phyloP scores from a whole-genome alignment of 2,113 vertebrate species.

The Eolophus roseicapilla region DNA sequence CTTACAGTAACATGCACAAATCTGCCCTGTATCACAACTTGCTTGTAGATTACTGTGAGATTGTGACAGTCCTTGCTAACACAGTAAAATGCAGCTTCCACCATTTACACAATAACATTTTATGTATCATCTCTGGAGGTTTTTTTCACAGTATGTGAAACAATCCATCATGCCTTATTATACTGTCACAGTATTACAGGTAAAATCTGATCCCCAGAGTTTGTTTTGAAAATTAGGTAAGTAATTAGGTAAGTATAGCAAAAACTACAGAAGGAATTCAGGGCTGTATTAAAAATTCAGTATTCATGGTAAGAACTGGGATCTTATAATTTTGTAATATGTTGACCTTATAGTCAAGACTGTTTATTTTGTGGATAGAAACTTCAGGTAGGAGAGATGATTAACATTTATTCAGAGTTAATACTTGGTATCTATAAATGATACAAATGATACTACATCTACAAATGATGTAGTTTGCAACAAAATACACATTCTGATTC shows the following conservation, averaged over 20 bases:
- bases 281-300: background rate
- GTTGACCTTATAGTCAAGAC: background rate
- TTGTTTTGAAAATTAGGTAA: background rate
- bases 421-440: background rate
- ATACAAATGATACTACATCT: background rate
- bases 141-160: background rate
- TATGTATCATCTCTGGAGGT: background rate
- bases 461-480: background rate
- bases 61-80: background rate
- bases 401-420: background rate
- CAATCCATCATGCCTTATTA: background rate
- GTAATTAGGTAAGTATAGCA: background rate
- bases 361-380: background rate
- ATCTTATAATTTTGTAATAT: background rate
- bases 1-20: background rate
- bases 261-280: background rate
- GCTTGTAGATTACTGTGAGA: background rate
- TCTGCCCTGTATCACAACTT: background rate
- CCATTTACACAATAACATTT: background rate
- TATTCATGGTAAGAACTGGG: background rate
- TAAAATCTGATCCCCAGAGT: background rate
- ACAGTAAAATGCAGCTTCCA: background rate
- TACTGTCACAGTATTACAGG: background rate
- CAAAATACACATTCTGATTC: background rate
- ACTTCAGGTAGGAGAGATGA: background rate